phyloP scores from a whole-genome alignment of 2,113 vertebrate genomes.

The Turnix velox region DNA sequence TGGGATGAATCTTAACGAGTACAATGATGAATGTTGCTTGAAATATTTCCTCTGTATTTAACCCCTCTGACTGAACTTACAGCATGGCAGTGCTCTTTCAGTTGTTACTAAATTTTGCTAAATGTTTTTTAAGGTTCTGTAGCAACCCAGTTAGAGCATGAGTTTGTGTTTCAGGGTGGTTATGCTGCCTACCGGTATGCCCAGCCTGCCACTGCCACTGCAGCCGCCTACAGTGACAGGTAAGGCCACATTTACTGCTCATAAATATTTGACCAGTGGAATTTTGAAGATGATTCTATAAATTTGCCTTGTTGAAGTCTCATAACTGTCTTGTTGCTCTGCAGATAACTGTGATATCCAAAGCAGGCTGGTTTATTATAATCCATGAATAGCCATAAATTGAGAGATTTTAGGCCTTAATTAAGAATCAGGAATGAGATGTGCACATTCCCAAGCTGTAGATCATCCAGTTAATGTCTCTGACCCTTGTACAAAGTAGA shows the following conservation, averaged over 20 bases:
- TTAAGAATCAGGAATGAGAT: conserved; percentile 25
- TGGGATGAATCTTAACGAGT: background rate
- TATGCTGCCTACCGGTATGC: conserved; percentile 95
- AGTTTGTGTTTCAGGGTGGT: conserved; percentile 86
- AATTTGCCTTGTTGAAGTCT: conserved; percentile 58
- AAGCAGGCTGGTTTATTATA: conserved; percentile 41
- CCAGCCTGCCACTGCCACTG: conserved; percentile 93
- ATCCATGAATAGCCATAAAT: conserved; percentile 39
- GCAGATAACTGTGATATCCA: conserved; percentile 39
- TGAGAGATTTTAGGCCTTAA: background rate
- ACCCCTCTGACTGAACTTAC: background rate
- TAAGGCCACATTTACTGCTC: conserved; percentile 69
- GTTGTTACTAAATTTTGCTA: background rate
- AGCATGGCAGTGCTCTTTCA: background rate
- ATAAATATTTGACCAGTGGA: conserved; percentile 6
- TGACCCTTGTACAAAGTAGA: conserved; percentile 2
- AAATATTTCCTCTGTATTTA: background rate
- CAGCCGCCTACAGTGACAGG: conserved; percentile 98
- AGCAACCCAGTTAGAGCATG: conserved; percentile 27
- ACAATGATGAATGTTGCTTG: background rate
- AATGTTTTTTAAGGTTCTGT: background rate
- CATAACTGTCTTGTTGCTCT: conserved; percentile 65
- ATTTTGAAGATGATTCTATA: background rate
- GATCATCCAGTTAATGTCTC: background rate
- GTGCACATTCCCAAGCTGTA: conserved; percentile 12